Conservation (phyloP, 2,888 invertebrate genomes). For the Microplitis manilae region DNA sequence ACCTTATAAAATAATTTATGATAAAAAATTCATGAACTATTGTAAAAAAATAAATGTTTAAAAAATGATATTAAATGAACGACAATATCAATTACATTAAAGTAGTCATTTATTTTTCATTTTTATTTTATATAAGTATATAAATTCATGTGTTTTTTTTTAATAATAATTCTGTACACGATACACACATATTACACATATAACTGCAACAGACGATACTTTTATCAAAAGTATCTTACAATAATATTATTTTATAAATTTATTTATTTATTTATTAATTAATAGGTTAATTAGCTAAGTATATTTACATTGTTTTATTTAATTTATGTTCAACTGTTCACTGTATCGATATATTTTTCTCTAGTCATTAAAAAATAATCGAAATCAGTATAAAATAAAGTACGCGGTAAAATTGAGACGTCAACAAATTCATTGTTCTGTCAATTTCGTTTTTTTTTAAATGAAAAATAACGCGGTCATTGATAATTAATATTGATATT, state of each 20-base stretch:
- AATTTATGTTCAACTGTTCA: neutral
- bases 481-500: neutral
- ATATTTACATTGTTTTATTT: constrained; percentile 6
- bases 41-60: no score
- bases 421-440: neutral
- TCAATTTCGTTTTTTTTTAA: neutral
- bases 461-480: neutral
- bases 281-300: neutral
- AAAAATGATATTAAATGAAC: neutral
- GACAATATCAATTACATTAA: neutral
- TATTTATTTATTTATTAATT: neutral
- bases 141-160: constrained; percentile 8
- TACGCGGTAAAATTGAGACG: neutral
- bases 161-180: constrained; percentile 5
- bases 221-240: neutral
- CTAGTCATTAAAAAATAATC: neutral
- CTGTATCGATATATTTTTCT: neutral
- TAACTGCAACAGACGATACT: neutral
- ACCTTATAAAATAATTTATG: no score
- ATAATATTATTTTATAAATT: neutral
- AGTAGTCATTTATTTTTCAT: constrained; percentile 5
- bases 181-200: constrained; percentile 17
- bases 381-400: neutral
- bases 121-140: constrained; percentile 19
- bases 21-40: no score